Base-by-base conservation (phyloP, 2,113 vertebrate species). In the Solea senegalensis region DNA sequence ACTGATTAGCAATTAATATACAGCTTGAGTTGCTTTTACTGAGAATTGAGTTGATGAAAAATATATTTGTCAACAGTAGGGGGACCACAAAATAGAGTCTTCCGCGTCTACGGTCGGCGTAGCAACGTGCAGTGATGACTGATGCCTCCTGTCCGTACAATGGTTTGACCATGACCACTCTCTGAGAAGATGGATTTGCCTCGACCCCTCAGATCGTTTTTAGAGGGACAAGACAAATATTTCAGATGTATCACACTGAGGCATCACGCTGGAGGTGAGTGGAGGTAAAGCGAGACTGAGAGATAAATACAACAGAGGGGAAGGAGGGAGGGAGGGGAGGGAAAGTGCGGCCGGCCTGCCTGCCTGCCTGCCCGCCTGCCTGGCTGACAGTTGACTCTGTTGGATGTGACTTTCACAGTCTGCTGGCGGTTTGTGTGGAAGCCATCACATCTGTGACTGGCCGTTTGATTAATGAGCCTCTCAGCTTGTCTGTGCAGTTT, bases 371-470 rank as follows among this genome's bases (percentile, higher is more conserved):
- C 90, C 92, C 93, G 83, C 88, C 89, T 87, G 80, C 85, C 91
- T 94, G 85, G 83, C 93, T 95, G 94, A 94, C 93, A 95, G 90
- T 94, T 94, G 88, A 88, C 89, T 93, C 90, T 94, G 94, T 92
- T 93, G 90, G 94, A 96, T 96, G 94, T 98, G 96, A 98, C 97
- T 98, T 98, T 98, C 96, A 98, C 96, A 98, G 96, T 96, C 96
- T 95, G 95, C 91, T 97, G 95, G 93, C 93, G 92, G 95, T 94
- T 93, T 95, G 94, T 92, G 94, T 94, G 94, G 94, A 96, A 96
- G 92, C 90, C 93, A 96, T 96, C 96, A 98, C 96, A 97, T 96
- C 96, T 98, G 96, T 95, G 96, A 95, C 94, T 96, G 94, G 85
- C 88, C 69, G 83, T 92, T 94, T 98, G 96, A 98, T 99, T 97